Conservation (phyloP, 1,140 invertebrate genomes). For the Sycophaga agraensis region DNA sequence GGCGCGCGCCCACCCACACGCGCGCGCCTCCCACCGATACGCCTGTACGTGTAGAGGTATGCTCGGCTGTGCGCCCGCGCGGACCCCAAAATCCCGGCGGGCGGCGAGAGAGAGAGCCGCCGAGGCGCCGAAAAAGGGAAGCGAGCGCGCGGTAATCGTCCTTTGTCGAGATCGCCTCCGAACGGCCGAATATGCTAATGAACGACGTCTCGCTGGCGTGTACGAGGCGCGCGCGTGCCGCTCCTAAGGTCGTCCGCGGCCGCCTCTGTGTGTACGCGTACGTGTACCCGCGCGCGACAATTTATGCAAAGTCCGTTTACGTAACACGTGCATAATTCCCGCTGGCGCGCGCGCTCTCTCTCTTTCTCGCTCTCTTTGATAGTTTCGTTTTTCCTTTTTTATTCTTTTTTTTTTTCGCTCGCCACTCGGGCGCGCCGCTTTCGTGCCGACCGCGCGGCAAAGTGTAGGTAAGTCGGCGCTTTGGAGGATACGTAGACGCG, state of each 20-base stretch:
- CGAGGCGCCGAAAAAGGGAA: conserved; percentile 8
- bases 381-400: too few relatives aligned
- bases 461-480: background rate
- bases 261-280: background rate
- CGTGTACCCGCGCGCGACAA: conserved; percentile 6
- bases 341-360: background rate
- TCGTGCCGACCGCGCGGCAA: background rate
- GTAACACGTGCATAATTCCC: conserved; percentile 10
- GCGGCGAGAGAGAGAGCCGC: too few relatives aligned
- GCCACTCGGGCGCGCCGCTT: too few relatives aligned
- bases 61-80: too few relatives aligned
- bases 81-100: too few relatives aligned
- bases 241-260: too few relatives aligned
- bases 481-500: background rate
- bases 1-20: too few relatives aligned
- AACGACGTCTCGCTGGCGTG: background rate
- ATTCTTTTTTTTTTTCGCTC: background rate
- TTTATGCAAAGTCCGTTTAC: conserved; percentile 26
- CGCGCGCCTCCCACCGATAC: too few relatives aligned
- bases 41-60: too few relatives aligned
- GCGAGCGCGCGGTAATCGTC: background rate
- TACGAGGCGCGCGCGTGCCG: too few relatives aligned
- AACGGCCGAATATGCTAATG: conserved; percentile 12
- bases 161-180: conserved; percentile 3
- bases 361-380: too few relatives aligned